These are phyloP conservation scores for Aspiorhynchus laticeps DNA, from an alignment of 2,113 vertebrate species.

Conservation along the genomic window DNA sequence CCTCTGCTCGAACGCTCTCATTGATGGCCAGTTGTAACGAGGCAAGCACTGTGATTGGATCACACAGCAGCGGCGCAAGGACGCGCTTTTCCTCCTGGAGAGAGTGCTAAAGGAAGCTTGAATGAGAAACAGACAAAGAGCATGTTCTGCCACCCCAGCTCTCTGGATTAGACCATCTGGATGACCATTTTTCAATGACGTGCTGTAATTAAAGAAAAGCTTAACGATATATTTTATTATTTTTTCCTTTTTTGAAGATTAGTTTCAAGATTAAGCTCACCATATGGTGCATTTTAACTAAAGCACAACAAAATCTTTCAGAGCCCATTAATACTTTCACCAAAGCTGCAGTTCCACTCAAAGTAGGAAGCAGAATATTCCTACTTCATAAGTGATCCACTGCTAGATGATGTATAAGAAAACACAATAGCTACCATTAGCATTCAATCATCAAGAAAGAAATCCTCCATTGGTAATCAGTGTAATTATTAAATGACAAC, in stretches of 20 bases:
- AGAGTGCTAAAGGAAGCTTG: background rate
- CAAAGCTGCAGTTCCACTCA: background rate
- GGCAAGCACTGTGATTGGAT: background rate
- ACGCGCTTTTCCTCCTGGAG: background rate
- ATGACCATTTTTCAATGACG: background rate
- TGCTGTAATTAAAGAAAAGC: background rate
- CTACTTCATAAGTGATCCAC: background rate
- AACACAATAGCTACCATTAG: background rate
- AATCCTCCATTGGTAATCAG: background rate
- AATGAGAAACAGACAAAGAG: background rate
- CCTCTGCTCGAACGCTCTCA: background rate
- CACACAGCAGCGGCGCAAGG: background rate
- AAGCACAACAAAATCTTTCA: background rate
- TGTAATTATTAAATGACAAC: background rate
- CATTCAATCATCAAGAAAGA: background rate
- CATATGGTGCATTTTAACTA: background rate
- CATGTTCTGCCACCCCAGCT: background rate
- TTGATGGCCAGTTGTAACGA: conserved; percentile 18
- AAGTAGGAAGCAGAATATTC: background rate
- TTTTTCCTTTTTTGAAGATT: background rate
- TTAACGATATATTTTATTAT: background rate
- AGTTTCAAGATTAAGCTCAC: background rate
- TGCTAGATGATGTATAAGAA: background rate
- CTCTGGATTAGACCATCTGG: conserved; percentile 1
- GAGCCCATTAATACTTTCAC: background rate